Evolutionary conservation across 2,113 vertebrate species (phyloP), one percentile per base, ranked within the genome.

Genomic region (Cololabis saira): DNA sequence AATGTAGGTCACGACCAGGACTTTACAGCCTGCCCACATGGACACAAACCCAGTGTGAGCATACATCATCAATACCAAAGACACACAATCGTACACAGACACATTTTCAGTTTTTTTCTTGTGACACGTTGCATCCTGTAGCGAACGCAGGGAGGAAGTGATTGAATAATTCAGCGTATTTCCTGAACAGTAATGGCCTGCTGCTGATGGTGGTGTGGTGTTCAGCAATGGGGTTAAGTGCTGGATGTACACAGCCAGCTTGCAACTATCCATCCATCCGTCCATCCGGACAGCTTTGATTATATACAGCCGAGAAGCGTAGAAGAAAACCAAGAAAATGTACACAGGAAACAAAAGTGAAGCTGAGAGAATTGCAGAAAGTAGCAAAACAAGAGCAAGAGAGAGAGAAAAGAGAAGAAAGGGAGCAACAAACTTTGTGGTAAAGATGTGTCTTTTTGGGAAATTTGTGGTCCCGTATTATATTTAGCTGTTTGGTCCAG

Each of bases 81-180:
- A 50, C 24, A 24, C 37, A 61, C 54, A 52, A 27, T 7, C 6
- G 33, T 61, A 48, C 41, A 70, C 48, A 60, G 56, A 71, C 52
- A 76, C 61, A 4, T 41, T 62, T 60, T 67, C 67, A 67, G 65
- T 72, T 71, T 85, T 82, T 74, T 82, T 61, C 78, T 60, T 67
- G 56, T 61, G 67, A 72, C 63, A 53, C 48, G 48, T 64, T 74
- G 64, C 81, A 82, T 86, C 82, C 87, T 90, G 78, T 67, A 43
- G 80, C 73, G 73, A 72, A 83, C 58, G 78, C 67, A 82, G 42
- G 70, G 65, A 83, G 82, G 86, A 87, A 81, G 89, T 80, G 78
- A 82, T 83, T 90, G 86, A 90, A 90, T 90, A 81, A 90, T 90
- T 90, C 81, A 90, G 77, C 79, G 72, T 83, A 84, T 88, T 88